Evolutionary conservation across 2,888 invertebrate genomes (phyloP), one percentile per base, ranked within the genome.

Genomic region (Bedellia somnulentella): DNA sequence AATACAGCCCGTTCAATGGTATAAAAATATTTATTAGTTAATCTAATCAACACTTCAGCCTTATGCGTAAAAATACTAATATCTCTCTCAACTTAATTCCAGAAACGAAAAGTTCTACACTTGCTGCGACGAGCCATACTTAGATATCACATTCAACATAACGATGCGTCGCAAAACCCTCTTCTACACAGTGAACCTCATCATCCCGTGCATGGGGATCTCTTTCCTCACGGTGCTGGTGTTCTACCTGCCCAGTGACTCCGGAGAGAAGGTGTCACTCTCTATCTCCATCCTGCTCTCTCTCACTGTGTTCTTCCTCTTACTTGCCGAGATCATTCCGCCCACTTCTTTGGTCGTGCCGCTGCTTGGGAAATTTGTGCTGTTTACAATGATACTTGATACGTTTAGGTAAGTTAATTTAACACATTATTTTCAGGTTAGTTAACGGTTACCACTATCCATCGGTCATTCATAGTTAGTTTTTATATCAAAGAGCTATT

Each of bases 261-360:
- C 93, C 66, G 96, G 97, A 51, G 97, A 98, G 79, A 97, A 97
- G 82, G 96, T 98, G 71, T 94, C 95, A 63, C 84, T 98, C 60
- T 95, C 95, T 53, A 93, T 94, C 73, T 93, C 92, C 56, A 94
- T 94, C 73, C 81, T 94, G 59, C 86, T 94, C 64, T 93, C 93
- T 57, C 83, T 94, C 66, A 94, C 93, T 66, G 93, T 94, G 83
- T 94, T 94, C 86, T 94, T 94, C 85, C 81, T 94, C 70, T 85
- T 94, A 66, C 91, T 73, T 40, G 73, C 73, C 25, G 73, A 73
- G 54, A 73, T 73, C 45, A 73, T 73, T 43, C 73, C 73, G 48
- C 93, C 93, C 46, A 94, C 94, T 32, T 93, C 93, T 46, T 83
- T 94, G 52, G 93, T 93, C 51, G 93, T 94, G 56, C 93, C 93